Evolutionary conservation across 2,888 invertebrate genomes (phyloP).

Genomic region (Pterostichus madidus): DNA sequence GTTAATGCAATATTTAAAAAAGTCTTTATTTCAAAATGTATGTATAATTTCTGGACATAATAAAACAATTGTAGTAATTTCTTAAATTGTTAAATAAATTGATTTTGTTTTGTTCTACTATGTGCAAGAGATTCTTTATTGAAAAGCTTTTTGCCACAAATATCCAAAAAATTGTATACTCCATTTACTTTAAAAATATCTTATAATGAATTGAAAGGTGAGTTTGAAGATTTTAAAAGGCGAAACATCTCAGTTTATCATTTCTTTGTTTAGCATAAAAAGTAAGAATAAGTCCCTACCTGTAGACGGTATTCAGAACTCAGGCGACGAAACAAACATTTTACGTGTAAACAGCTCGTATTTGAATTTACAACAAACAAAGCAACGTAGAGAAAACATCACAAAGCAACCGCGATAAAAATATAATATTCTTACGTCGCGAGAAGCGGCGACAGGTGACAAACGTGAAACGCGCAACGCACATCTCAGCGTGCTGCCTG

Average conservation of each 20-base stretch:
- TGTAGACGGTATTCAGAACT: conserved; percentile 4
- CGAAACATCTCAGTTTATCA: background rate
- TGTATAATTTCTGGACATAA: no score
- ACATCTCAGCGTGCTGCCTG: background rate
- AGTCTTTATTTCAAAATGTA: no score
- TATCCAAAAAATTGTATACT: no score
- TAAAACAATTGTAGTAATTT: no score
- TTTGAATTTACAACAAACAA: conserved; percentile 28
- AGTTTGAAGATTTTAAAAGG: background rate
- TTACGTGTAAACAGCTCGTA: conserved; percentile 30
- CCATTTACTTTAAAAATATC: no score
- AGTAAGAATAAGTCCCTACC: background rate
- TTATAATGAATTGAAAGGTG: no score
- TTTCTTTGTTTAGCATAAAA: conserved; percentile 13
- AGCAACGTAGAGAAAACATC: conserved; percentile 11
- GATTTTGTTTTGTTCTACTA: no score
- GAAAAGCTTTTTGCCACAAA: no score
- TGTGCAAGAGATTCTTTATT: no score
- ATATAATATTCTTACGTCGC: conserved; percentile 45
- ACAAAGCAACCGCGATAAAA: conserved; percentile 27
- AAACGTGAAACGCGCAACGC: conserved; percentile 23
- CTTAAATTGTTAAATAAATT: no score
- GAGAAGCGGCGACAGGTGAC: conserved; percentile 51
- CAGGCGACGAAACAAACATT: conserved; percentile 34
- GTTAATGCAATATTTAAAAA: no score